Evolutionary conservation across 2,888 invertebrate genomes (phyloP).

Genomic region (Polydrusus tereticollis): DNA sequence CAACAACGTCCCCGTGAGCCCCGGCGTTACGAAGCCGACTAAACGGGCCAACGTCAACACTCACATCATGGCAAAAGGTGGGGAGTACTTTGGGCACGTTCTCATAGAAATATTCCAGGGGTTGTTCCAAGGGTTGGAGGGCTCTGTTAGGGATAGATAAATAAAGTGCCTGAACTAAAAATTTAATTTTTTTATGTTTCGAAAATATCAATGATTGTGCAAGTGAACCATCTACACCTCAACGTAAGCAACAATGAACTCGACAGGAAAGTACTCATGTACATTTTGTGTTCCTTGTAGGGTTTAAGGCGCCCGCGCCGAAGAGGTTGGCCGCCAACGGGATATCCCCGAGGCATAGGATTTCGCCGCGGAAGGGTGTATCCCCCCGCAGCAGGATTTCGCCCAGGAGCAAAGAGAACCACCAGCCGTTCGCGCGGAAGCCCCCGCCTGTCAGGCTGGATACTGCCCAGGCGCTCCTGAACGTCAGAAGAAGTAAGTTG

Average conservation of each 20-base stretch:
- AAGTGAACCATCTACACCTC: neutral
- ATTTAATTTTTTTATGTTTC: neutral
- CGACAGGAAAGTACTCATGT: conserved; percentile 16
- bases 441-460: conserved; percentile 9
- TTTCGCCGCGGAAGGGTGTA: neutral
- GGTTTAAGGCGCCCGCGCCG: conserved; percentile 52
- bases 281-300: conserved; percentile 45
- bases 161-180: conserved; percentile 11
- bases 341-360: conserved; percentile 4
- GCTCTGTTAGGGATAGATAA: conserved; percentile 43
- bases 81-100: conserved; percentile 58
- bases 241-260: conserved; percentile 12
- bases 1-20: neutral
- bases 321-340: conserved; percentile 40
- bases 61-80: conserved; percentile 61
- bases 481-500: conserved; percentile 23
- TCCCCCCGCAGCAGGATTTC: neutral
- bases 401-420: conserved; percentile 38
- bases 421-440: neutral
- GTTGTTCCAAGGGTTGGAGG: conserved; percentile 45
- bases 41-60: conserved; percentile 43
- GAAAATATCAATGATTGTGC: no score
- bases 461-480: conserved; percentile 11
- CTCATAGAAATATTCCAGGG: conserved; percentile 57
- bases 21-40: neutral